Conservation (phyloP, 2,113 vertebrate genomes). For the Cynopterus brachyotis region DNA sequence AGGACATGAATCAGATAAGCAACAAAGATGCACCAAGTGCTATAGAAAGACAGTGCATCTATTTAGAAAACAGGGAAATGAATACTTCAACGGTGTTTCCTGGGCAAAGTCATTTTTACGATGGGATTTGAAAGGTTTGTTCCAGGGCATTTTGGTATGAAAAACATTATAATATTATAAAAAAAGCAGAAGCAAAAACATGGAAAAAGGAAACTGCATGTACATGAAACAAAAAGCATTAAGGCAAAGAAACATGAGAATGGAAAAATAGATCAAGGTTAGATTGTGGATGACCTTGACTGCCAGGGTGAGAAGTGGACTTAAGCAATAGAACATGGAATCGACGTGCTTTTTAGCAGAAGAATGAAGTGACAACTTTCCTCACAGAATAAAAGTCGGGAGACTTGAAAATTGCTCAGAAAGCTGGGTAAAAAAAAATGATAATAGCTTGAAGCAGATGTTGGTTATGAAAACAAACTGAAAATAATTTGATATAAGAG, state of each 20-base stretch:
- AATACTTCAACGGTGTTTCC: not conserved
- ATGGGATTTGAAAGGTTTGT: not conserved
- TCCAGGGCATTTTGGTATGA: not conserved
- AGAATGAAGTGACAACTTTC: not conserved
- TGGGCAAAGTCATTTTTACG: not conserved
- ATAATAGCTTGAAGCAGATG: not conserved
- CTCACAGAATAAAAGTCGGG: not conserved
- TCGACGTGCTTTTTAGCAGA: not conserved
- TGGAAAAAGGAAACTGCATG: not conserved
- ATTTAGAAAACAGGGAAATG: not conserved
- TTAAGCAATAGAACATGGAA: not conserved
- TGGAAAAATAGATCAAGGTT: not conserved
- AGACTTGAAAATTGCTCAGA: not conserved
- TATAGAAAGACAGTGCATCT: not conserved
- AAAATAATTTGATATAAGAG: not conserved
- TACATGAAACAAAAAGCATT: not conserved
- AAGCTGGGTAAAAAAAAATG: not conserved
- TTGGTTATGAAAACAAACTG: slow-evolving; percentile 18
- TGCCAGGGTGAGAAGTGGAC: not conserved
- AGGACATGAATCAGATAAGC: not conserved
- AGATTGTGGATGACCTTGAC: not conserved
- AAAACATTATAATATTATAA: not conserved
- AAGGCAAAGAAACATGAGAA: not conserved
- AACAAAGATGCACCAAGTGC: not conserved
- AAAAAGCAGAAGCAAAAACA: not conserved